Evolutionary conservation across 2,888 invertebrate genomes (phyloP), one percentile per base, ranked within the genome.

Genomic region (Epirrhoe alternata): DNA sequence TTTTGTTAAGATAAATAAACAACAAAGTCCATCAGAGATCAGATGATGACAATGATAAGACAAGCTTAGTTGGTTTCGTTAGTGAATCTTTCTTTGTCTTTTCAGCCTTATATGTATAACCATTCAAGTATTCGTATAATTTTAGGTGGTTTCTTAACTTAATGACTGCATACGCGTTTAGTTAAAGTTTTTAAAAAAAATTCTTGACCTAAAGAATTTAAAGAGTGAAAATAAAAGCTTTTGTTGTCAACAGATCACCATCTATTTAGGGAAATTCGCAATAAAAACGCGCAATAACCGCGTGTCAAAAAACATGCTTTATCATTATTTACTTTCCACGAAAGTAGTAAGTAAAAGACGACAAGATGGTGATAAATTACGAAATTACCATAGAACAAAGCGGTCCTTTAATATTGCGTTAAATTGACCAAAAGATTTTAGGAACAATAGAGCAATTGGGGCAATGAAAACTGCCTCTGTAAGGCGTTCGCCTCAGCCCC

Each of bases 401-500:
- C 62, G 33, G 45, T 52, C 54, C 64, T 66, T 45, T 78, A 72
- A 76, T 73, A 74, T 72, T 73, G 70, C 69, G 70, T 71, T 71
- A 76, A 79, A 82, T 80, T 80, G 74, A 71, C 71, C 74, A 66
- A 63, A 76, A 67, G 47, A 65, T 64, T 51, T 67, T 47, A 64
- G 74, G 77, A 77, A 85, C 83, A 86, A 85, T 83, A 77, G 77
- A 79, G 75, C 77, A 79, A 79, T 79, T 79, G 80, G 80, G 77
- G 80, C 84, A 84, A 84, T 84, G 83, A 81, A 83, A 85, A 82
- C 78, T 79, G 83, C 75, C 77, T 78, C 76, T 75, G 72, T 81
- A 77, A 80, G 79, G 81, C 76, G 78, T 78, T 78, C 77, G 73
- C 79, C 75, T 74, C 78, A 80, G 80, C 69, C 77, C 72, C 79